These are phyloP conservation scores for Menidia menidia DNA, from an alignment of 2,797 vertebrate genomes.

Conservation along the genomic window DNA sequence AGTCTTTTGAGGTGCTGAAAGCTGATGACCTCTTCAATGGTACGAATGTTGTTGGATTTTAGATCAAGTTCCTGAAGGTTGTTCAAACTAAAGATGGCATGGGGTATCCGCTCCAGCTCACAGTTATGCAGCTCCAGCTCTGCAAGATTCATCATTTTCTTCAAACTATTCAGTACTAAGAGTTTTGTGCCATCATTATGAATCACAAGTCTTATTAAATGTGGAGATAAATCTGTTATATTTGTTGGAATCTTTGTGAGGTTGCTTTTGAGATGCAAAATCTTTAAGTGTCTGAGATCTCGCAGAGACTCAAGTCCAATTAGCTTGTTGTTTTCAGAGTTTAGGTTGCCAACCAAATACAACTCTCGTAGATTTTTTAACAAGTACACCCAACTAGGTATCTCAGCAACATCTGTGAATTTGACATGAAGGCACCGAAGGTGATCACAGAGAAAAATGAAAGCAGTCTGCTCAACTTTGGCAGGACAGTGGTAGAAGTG, in stretches of 20 bases:
- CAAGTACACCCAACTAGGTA: constrained; percentile 96
- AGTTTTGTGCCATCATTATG: constrained; percentile 98
- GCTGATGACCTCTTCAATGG: constrained; percentile 98
- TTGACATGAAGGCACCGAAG: constrained; percentile 98
- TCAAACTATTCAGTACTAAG: constrained; percentile 95
- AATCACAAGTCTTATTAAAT: constrained; percentile 93
- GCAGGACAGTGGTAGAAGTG: constrained; percentile 98
- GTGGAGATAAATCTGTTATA: constrained; percentile 95
- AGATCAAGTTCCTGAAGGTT: constrained; percentile 97
- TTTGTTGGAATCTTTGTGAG: constrained; percentile 99
- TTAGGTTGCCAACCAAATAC: constrained; percentile 95
- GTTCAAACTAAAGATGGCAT: constrained; percentile 96
- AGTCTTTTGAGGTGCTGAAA: constrained; percentile 98
- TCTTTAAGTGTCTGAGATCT: constrained; percentile 94
- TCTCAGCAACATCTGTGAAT: constrained; percentile 98
- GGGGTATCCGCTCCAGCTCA: constrained; percentile 97
- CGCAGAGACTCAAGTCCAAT: constrained; percentile 96
- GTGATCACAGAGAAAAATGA: constrained; percentile 97
- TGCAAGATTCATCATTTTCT: constrained; percentile 97
- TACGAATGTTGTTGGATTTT: constrained; percentile 96
- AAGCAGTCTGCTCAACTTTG: constrained; percentile 97
- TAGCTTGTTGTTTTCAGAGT: constrained; percentile 99
- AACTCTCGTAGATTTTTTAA: constrained; percentile 94
- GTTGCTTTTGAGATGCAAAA: constrained; percentile 97
- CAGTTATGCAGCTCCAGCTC: constrained; percentile 97